Base-by-base conservation (phyloP, 2,113 vertebrate genomes). In the Rhadina sibilatrix region DNA sequence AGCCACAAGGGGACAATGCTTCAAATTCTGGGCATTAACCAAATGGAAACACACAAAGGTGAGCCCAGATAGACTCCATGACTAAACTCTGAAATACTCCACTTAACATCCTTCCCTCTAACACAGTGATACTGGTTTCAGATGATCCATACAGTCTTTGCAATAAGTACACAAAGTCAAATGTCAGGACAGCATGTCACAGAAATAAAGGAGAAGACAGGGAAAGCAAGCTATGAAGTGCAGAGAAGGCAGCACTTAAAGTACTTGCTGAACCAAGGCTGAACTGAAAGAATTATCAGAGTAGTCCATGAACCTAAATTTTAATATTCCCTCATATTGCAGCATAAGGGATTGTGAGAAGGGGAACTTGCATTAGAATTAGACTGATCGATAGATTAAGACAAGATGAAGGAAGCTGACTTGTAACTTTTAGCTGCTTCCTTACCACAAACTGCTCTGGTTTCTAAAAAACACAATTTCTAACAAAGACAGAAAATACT, bases 31-130 rank as follows among this genome's bases (percentile, higher is more conserved):
- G 47, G 35, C 8, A 8, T 42, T 69, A 93, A 64, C 16, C 1
- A 1, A 69, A 53, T 0, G 65, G 24, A 59, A 68, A 60, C 6
- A 60, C 0, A 0, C 5, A 59, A 20, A 87, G 68, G 8, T 56
- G 15, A 89, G 44, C 18, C 50, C 33, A 11, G n/a, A 37, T 21
- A 57, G 44, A 44, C 22, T 30, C 10, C 69, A 64, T 11, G 27
- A 31, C 56, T 54, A 38, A 89, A 77, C 24, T 53, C 23, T n/a
- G 19, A 11, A 35, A 91, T 44, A 63, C 40, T 37, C 40, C 30
- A 47, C 54, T 31, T 59, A 70, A 53, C 17, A 35, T 75, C 75
- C 42, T 47, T 52, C 50, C 35, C 61, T 81, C 47, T 82, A 50
- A 33, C 10, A 72, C 23, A 46, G 10, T 46, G 21, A 78, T n/a